Conservation (phyloP, 2,797 vertebrate genomes). For the Enteromius thamalakanensis region DNA sequence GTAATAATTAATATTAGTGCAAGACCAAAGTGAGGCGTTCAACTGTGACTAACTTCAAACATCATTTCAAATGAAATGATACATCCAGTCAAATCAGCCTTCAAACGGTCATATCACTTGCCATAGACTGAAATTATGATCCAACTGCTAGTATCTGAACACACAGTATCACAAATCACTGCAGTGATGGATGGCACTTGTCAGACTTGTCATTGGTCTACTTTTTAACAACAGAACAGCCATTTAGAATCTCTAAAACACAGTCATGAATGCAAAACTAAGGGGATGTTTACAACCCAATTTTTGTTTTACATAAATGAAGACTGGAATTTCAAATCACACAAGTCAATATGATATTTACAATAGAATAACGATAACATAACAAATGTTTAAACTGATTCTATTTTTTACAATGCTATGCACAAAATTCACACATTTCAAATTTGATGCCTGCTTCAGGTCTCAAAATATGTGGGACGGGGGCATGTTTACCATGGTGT, state of each 20-base stretch:
- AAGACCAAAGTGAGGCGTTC: conserved; percentile 45
- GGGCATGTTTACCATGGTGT: too few relatives aligned
- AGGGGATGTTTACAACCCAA: neutral
- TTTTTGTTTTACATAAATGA: too few relatives aligned
- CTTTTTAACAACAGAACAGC: neutral
- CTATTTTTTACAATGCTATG: too few relatives aligned
- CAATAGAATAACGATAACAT: too few relatives aligned
- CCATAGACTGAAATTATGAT: conserved; percentile 19
- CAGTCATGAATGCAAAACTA: neutral
- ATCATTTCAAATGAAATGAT: conserved; percentile 53
- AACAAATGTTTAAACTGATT: too few relatives aligned
- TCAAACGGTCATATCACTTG: conserved; percentile 25
- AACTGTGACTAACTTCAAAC: conserved; percentile 47
- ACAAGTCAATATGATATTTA: too few relatives aligned
- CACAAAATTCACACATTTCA: too few relatives aligned
- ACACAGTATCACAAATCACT: neutral
- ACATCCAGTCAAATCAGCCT: conserved; percentile 44
- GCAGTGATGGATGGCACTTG: conserved; percentile 3
- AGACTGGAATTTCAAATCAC: too few relatives aligned
- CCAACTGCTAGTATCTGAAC: conserved; percentile 21
- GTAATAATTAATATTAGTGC: conserved; percentile 63
- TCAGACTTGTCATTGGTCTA: neutral
- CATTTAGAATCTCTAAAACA: neutral
- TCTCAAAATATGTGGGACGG: too few relatives aligned
- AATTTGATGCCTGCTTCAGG: too few relatives aligned